phyloP scores from a whole-genome alignment of 2,888 invertebrate species.

The Ischnura elegans region DNA sequence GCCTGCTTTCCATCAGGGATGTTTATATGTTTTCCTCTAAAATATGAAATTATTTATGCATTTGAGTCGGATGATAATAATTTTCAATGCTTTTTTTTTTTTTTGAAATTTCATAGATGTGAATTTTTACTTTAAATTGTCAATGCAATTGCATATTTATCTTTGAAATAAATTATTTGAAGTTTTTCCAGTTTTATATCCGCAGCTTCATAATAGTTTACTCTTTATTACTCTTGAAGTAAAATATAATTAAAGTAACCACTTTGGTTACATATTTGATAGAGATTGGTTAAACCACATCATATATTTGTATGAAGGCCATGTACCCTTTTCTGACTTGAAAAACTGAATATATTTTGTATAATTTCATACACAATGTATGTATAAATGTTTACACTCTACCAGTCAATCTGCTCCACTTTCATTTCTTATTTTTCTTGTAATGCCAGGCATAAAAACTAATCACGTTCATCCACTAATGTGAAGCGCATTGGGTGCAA shows the following conservation, averaged over 20 bases:
- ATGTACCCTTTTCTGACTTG: not conserved
- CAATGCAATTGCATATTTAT: not conserved
- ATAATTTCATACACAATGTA: constrained; percentile 62
- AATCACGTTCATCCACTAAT: constrained; percentile 42
- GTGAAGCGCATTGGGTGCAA: constrained; percentile 57
- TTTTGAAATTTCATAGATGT: constrained; percentile 19
- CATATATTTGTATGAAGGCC: constrained; percentile 45
- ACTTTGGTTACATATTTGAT: constrained; percentile 34
- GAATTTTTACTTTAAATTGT: constrained; percentile 31
- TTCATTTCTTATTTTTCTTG: constrained; percentile 40
- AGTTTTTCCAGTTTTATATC: not conserved
- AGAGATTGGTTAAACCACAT: constrained; percentile 10
- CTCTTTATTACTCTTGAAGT: not conserved
- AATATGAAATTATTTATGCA: constrained; percentile 23
- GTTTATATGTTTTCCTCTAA: not conserved
- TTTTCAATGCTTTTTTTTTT: constrained; percentile 13
- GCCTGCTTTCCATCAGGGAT: not conserved
- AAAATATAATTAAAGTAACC: not conserved
- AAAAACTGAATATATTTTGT: constrained; percentile 60
- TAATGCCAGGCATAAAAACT: constrained; percentile 41
- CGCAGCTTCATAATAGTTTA: constrained; percentile 23
- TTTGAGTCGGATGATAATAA: not conserved
- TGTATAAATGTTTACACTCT: constrained; percentile 54
- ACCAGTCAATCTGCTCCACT: constrained; percentile 49
- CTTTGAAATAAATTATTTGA: constrained; percentile 19